Conservation (phyloP, 2,113 vertebrate species). For the Quiscalus mexicanus region DNA sequence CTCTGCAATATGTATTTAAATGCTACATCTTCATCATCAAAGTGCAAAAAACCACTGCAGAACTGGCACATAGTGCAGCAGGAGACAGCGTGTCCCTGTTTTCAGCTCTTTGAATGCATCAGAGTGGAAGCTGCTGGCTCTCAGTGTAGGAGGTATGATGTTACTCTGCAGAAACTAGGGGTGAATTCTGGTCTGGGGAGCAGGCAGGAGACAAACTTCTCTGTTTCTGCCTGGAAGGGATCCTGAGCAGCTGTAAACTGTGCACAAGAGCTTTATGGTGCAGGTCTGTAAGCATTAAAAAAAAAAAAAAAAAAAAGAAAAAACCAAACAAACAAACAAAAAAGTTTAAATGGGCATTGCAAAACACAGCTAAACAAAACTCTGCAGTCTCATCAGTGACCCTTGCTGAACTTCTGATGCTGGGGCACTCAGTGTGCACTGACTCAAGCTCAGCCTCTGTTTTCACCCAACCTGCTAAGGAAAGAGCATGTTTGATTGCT, state of each 20-base stretch:
- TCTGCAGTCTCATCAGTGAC: neutral
- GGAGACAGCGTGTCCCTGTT: neutral
- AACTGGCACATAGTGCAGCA: neutral
- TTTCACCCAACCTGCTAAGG: neutral
- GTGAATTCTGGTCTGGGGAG: neutral
- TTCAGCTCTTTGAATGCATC: neutral
- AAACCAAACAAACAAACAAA: no score
- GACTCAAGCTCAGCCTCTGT: neutral
- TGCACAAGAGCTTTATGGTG: neutral
- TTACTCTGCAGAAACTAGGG: neutral
- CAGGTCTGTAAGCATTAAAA: neutral
- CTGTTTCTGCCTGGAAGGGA: neutral
- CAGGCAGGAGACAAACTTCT: neutral
- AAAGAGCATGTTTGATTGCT: neutral
- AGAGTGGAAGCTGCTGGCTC: neutral
- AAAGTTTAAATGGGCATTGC: neutral
- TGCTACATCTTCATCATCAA: neutral
- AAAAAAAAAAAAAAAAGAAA: neutral
- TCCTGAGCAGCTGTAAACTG: neutral
- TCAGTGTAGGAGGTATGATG: fast-evolving
- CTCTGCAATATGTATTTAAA: neutral
- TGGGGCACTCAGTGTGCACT: neutral
- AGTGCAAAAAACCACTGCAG: neutral
- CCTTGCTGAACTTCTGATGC: neutral
- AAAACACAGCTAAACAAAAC: neutral